phyloP scores from a whole-genome alignment of 64 coral and sea anemone species.

The Porites lutea region DNA sequence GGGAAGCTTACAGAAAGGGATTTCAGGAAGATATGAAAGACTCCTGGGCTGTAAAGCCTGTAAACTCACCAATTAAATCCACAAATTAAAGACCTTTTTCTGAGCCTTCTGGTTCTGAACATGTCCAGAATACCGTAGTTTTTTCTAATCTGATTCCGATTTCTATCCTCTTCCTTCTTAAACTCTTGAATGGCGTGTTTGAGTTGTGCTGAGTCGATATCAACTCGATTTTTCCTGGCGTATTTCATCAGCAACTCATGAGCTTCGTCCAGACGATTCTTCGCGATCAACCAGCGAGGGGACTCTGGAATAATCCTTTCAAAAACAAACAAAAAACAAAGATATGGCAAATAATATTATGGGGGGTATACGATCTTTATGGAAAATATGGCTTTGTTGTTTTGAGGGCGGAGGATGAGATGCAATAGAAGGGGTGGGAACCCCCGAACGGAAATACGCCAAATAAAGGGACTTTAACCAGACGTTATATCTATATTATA shows the following conservation, averaged over 20 bases:
- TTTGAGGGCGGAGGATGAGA: too few species aligned
- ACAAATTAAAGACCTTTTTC: slow-evolving; percentile 86
- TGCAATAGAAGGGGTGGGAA: too few species aligned
- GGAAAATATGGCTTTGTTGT: too few species aligned
- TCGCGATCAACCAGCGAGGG: slow-evolving; percentile 92
- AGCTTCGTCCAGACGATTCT: slow-evolving; percentile 81
- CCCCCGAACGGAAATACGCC: too few species aligned
- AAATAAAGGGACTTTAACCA: too few species aligned
- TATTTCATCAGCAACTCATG: slow-evolving; percentile 65
- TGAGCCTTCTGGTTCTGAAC: slow-evolving; percentile 74
- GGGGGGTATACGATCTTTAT: too few species aligned
- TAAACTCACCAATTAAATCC: slow-evolving; percentile 75
- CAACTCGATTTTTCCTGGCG: slow-evolving; percentile 64
- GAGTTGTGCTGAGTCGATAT: slow-evolving; percentile 51
- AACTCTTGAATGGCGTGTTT: slow-evolving; percentile 63
- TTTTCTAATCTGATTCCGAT: neutral
- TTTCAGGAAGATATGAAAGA: too few species aligned
- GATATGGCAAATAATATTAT: too few species aligned
- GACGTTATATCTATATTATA: too few species aligned
- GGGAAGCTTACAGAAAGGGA: too few species aligned
- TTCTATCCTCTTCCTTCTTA: slow-evolving; percentile 43
- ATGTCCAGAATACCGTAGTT: slow-evolving; percentile 62
- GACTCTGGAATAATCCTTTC: slow-evolving; percentile 77
- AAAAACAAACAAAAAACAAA: neutral
- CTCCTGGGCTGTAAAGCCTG: too few species aligned